Percentiles rank a stretch among this genome's conserved stretches.
phyloP scores from a whole-genome alignment of 1,140 invertebrate genomes.

The Portunus trituberculatus region DNA sequence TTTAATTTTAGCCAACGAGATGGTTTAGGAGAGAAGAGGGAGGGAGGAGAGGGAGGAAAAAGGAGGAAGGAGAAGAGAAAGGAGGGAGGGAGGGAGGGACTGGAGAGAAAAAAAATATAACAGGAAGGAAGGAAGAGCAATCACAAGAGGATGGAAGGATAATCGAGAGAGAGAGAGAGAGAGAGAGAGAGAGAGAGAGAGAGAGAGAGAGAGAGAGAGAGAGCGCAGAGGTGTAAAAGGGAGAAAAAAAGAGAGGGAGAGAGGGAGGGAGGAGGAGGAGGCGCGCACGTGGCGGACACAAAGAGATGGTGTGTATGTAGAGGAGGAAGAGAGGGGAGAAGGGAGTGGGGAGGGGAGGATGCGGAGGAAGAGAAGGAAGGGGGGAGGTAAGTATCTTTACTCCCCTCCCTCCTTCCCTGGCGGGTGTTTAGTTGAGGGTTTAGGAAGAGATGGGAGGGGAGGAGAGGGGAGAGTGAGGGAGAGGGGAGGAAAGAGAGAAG shows the following conservation, averaged over 20 bases:
- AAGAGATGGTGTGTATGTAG: background rate
- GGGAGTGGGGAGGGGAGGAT: background rate
- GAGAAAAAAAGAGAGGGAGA: background rate
- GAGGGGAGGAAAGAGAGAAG: background rate
- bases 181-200: background rate
- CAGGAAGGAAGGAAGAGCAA: background rate
- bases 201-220: background rate
- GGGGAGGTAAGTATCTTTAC: background rate
- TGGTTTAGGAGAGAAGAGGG: background rate
- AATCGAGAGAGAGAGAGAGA: background rate
- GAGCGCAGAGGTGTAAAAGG: background rate
- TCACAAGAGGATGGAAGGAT: background rate
- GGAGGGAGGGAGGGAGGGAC: background rate
- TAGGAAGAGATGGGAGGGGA: background rate
- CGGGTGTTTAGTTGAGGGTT: background rate
- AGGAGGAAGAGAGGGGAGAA: background rate
- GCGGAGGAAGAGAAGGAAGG: background rate
- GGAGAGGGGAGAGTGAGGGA: background rate
- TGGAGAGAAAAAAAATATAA: slow-evolving; percentile 33
- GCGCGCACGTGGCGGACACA: background rate
- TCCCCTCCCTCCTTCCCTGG: background rate
- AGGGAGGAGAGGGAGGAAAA: background rate
- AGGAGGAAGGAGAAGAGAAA: background rate
- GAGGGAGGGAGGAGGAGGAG: background rate
- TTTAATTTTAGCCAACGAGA: background rate